Evolutionary conservation across 2,113 vertebrate species (phyloP).

Genomic region (Mohoua ochrocephala): DNA sequence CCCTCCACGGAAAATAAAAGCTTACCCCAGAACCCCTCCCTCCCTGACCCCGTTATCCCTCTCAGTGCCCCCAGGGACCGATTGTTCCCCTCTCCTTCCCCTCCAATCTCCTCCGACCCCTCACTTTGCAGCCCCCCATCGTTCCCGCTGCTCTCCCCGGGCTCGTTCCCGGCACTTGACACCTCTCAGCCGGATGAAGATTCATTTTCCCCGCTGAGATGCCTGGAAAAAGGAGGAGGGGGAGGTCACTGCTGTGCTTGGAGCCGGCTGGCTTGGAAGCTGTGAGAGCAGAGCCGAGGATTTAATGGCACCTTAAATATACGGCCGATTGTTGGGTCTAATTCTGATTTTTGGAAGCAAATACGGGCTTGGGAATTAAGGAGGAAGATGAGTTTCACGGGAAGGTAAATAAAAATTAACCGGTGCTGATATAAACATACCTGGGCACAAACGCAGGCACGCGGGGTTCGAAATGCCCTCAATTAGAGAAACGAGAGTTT

Average conservation of each 20-base stretch:
- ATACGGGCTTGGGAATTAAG: background rate
- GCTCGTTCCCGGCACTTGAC: background rate
- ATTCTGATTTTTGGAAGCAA: background rate
- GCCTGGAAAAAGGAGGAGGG: background rate
- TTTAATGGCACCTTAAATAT: background rate
- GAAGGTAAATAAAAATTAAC: constrained; percentile 42
- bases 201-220: background rate
- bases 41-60: background rate
- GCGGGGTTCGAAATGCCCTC: background rate
- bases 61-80: background rate
- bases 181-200: background rate
- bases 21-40: background rate
- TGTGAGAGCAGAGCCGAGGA: background rate
- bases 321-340: background rate
- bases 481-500: background rate
- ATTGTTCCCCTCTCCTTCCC: background rate
- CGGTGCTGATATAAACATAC: background rate
- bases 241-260: background rate
- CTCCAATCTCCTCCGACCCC: background rate
- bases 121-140: background rate
- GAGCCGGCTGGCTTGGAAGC: background rate
- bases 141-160: background rate
- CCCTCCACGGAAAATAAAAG: background rate
- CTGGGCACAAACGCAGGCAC: background rate
- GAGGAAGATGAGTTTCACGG: background rate